Evolutionary conservation across 2,797 vertebrate genomes (phyloP).

Genomic region (Chrosomus eos): DNA sequence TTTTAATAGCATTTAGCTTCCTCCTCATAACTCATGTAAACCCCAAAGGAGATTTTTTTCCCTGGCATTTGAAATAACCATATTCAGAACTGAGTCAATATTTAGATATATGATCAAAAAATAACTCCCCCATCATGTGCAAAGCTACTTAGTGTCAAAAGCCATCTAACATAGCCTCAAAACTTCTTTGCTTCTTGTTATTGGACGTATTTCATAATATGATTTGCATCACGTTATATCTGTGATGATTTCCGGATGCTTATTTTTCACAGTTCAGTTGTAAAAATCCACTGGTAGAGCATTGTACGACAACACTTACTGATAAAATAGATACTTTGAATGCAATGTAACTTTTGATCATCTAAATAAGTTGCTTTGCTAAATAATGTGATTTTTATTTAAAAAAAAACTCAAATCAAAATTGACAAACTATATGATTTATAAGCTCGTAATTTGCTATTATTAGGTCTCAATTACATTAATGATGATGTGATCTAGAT

Average conservation of each 20-base stretch:
- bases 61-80: slow-evolving; percentile 10
- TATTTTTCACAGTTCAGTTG: not conserved
- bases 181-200: not conserved
- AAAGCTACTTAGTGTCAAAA: not conserved
- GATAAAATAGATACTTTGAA: slow-evolving; percentile 2
- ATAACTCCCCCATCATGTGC: not conserved
- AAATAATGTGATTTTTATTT: slow-evolving; percentile 1
- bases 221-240: not conserved
- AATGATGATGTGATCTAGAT: not conserved
- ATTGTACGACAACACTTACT: not conserved
- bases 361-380: not conserved
- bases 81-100: slow-evolving; percentile 10
- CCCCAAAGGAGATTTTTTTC: not conserved
- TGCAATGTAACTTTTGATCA: not conserved
- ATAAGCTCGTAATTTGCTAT: not conserved
- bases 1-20: slow-evolving; percentile 20
- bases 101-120: not conserved
- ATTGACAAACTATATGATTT: not conserved
- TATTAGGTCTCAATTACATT: not conserved
- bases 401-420: not conserved
- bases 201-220: not conserved
- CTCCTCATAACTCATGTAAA: slow-evolving; percentile 16
- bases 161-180: not conserved
- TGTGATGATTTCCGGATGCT: not conserved
- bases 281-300: not conserved